These are phyloP conservation scores for Struthio camelus DNA, from an alignment of 2,113 vertebrate genomes.

Conservation along the genomic window DNA sequence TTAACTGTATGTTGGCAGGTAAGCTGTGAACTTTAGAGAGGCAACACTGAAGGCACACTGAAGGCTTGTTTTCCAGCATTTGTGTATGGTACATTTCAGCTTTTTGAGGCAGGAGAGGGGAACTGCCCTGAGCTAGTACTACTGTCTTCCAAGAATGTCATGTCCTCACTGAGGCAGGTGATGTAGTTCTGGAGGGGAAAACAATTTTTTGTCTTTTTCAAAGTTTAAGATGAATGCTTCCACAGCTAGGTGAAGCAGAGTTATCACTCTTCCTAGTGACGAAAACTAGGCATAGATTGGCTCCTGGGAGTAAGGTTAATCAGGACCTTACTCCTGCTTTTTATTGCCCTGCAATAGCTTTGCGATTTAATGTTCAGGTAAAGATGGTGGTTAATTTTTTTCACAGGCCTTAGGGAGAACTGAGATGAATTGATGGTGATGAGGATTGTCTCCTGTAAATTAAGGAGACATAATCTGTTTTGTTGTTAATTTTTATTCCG, in stretches of 20 bases:
- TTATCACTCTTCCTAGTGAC: not conserved
- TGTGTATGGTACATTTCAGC: not conserved
- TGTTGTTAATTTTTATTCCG: not conserved
- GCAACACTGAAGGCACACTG: not conserved
- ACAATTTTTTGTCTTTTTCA: not conserved
- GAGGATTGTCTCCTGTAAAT: not conserved
- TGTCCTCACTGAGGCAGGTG: rapidly evolving
- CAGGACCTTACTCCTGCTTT: too few relatives aligned
- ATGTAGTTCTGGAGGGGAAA: not conserved
- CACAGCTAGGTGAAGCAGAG: not conserved
- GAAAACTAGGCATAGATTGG: not conserved
- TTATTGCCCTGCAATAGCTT: too few relatives aligned
- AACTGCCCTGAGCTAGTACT: not conserved
- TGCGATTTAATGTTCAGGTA: not conserved
- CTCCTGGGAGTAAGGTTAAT: not conserved
- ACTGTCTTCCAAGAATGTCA: not conserved
- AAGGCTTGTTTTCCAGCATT: not conserved
- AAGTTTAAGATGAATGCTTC: not conserved
- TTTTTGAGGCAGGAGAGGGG: not conserved
- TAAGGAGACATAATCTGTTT: not conserved
- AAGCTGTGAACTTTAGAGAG: not conserved
- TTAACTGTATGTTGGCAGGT: not conserved
- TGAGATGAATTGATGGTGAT: not conserved
- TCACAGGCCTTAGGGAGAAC: not conserved
- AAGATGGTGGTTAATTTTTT: not conserved